Evolutionary conservation across 1,140 invertebrate genomes (phyloP), one percentile per base, ranked within the genome.

Genomic region (Apis florea): DNA sequence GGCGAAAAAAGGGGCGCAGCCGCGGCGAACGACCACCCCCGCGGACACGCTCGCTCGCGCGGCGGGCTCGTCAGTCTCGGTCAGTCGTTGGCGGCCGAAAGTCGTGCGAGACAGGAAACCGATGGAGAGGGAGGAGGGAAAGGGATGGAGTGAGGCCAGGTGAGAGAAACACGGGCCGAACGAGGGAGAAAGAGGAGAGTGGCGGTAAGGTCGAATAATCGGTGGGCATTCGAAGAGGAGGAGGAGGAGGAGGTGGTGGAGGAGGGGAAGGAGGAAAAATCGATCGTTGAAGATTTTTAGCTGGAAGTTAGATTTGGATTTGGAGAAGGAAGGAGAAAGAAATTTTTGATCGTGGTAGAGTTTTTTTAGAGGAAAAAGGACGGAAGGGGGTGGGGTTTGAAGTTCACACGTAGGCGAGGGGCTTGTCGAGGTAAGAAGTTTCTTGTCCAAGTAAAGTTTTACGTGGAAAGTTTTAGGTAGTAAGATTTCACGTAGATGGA

Each of bases 1-100:
- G 47, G 47, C 56, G 66, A 82, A 82, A 87, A 87, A 87, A 86
- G 87, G 86, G 83, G 85, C 85, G 87, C 86, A 88, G 83, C 63
- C 87, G 86, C 83, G 82, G 71, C 88, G 77, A 83, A 69, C 82
- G 64, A 75, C 81, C 85, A 86, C 81, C 86, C 88, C 81, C 81
- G 84, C 83, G 84, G 47, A 82, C 83, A 85, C 82, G 78, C 63
- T 79, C 58, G 84, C 81, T 61, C 61, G 84, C 79, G 70, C 63
- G 49, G 68, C 69, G 63, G 31, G 82, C 61, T 82, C 79, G 86
- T 75, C 89, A 90, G 90, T 90, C 88, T 90, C 84, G 82, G 82
- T 86, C 90, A 86, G 90, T 86, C 89, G 85, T 86, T 73, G 78
- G 71, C 85, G 85, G 86, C 88, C 84, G 89, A 88, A 89, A 87